A percentile compares a stretch with the other conserved stretches of the same genome.
Conservation (phyloP, 2,888 invertebrate genomes). For the Onchidella celtica region DNA sequence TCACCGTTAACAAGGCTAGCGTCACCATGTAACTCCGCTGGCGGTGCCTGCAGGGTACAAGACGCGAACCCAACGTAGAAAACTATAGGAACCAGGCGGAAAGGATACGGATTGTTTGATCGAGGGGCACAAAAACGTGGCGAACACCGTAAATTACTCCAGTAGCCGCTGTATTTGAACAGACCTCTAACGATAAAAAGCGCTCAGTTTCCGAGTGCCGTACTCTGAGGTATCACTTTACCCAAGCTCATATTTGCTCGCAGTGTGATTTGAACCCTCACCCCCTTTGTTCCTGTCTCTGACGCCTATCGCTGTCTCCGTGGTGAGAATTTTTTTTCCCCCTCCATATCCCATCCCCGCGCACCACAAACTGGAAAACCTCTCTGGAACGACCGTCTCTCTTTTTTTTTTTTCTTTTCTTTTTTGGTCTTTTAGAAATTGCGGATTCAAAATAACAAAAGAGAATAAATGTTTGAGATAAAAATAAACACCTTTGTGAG, state of each 20-base stretch:
- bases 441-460: conserved; percentile 28
- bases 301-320: conserved; percentile 24
- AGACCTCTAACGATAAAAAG: conserved; percentile 32
- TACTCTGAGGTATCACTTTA: conserved; percentile 41
- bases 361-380: conserved; percentile 26
- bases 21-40: too few species aligned
- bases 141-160: conserved; percentile 35
- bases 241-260: conserved; percentile 46
- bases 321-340: conserved; percentile 34
- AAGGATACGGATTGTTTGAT: conserved; percentile 40
- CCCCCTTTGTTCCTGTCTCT: conserved; percentile 32
- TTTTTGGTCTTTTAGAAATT: conserved; percentile 20
- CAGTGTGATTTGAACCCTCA: conserved; percentile 43
- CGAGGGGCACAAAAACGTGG: neutral
- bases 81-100: conserved; percentile 15
- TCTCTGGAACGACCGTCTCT: too few species aligned
- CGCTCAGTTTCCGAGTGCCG: conserved; percentile 43
- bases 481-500: conserved; percentile 31
- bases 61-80: neutral
- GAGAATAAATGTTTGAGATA: conserved; percentile 37
- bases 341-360: conserved; percentile 2
- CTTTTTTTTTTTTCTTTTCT: too few species aligned
- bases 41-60: neutral
- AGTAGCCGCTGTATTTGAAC: conserved; percentile 31
- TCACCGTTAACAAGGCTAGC: too few species aligned